Evolutionary conservation across 2,888 invertebrate genomes (phyloP).

Genomic region (Teinopalpus imperialis): DNA sequence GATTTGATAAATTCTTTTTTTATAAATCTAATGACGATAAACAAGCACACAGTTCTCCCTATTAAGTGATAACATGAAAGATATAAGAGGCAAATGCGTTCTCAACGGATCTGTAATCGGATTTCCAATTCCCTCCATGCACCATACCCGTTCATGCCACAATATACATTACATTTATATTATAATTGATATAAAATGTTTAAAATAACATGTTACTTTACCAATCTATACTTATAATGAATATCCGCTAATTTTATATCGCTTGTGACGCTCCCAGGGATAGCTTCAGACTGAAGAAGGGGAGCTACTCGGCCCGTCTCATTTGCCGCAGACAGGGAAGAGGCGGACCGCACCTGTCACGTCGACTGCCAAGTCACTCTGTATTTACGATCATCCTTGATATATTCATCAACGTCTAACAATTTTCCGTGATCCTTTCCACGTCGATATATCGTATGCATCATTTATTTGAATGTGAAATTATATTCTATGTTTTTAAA

Average conservation of each 20-base stretch:
- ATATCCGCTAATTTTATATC: constrained; percentile 12
- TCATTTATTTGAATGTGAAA: constrained; percentile 1
- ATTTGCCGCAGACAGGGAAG: constrained; percentile 70
- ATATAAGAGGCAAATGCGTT: no score
- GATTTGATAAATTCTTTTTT: no score
- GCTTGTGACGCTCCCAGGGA: constrained; percentile 29
- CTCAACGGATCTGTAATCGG: no score
- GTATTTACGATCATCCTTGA: constrained; percentile 60
- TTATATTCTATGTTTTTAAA: background rate
- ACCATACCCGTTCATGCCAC: no score
- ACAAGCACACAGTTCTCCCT: no score
- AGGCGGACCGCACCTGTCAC: constrained; percentile 64
- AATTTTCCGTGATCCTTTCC: constrained; percentile 27
- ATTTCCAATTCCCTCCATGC: no score
- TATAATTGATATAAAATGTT: no score
- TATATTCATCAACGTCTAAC: constrained; percentile 33
- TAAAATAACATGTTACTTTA: no score
- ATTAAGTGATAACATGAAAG: no score
- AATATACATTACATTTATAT: no score
- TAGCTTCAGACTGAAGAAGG: constrained; percentile 36
- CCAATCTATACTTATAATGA: no score
- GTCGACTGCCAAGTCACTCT: constrained; percentile 42
- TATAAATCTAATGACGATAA: no score
- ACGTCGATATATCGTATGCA: background rate
- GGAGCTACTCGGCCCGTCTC: constrained; percentile 56